A percentile compares a stretch with the other conserved stretches of the same genome.
Conservation (phyloP, 2,888 invertebrate genomes). For the Dryococelus australis region DNA sequence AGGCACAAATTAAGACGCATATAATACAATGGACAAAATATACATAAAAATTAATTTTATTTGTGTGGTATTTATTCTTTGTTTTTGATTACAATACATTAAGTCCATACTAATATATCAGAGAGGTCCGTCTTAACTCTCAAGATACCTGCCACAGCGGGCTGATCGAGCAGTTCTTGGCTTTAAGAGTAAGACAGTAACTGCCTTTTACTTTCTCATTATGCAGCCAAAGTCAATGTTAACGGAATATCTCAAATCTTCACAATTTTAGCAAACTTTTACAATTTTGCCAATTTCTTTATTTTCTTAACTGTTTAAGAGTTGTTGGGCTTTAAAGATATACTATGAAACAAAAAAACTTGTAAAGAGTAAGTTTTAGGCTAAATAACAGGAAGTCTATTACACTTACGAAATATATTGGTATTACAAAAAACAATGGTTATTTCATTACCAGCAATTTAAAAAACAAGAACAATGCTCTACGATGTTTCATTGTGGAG, state of each 20-base stretch:
- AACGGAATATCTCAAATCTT: background rate
- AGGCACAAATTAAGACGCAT: background rate
- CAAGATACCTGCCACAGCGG: background rate
- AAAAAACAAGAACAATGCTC: conserved; percentile 7
- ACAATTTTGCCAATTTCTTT: background rate
- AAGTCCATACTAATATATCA: background rate
- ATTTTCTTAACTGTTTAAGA: too few relatives aligned
- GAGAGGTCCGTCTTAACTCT: background rate
- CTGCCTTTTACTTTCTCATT: background rate
- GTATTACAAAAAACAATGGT: background rate
- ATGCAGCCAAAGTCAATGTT: too few relatives aligned
- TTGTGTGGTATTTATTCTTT: background rate
- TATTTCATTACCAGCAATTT: background rate
- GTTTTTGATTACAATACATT: background rate
- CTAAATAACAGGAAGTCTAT: background rate
- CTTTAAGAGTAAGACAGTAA: background rate
- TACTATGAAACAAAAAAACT: too few relatives aligned
- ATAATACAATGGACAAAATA: background rate
- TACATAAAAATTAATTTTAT: background rate
- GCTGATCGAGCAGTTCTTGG: background rate
- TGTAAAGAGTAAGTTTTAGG: background rate
- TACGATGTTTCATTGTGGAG: background rate
- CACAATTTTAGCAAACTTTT: background rate
- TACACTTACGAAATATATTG: background rate
- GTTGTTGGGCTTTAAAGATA: too few relatives aligned